phyloP scores from a whole-genome alignment of 2,888 invertebrate genomes.

The Hydrotaea cyrtoneurina region DNA sequence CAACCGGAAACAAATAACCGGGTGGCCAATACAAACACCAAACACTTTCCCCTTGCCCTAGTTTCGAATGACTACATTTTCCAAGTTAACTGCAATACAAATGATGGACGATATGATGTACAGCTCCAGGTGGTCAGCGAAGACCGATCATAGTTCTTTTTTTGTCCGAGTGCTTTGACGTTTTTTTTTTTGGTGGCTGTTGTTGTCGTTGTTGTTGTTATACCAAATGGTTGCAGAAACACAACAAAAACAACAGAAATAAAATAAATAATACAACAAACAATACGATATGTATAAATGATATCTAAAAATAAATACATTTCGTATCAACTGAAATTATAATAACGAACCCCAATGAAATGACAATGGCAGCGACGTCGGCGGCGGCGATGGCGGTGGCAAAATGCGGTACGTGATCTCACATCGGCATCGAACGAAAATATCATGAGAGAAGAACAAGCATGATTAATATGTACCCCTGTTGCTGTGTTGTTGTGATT shows the following conservation, averaged over 20 bases:
- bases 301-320: slow-evolving; percentile 56
- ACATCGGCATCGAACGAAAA: slow-evolving; percentile 34
- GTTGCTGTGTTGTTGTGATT: slow-evolving; percentile 19
- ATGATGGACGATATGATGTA: neutral
- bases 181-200: neutral
- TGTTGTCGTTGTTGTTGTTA: neutral
- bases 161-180: neutral
- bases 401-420: slow-evolving; percentile 41
- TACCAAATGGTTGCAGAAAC: neutral
- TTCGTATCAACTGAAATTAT: slow-evolving; percentile 45
- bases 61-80: no score
- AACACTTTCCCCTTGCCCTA: no score
- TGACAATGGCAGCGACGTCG: slow-evolving; percentile 19
- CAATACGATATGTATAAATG: slow-evolving; percentile 13
- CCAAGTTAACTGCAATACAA: neutral
- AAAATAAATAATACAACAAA: neutral
- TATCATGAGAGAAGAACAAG: slow-evolving; percentile 9
- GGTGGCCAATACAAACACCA: no score
- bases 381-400: neutral
- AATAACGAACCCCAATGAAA: slow-evolving; percentile 41
- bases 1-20: no score
- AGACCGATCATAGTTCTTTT: neutral
- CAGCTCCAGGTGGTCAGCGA: slow-evolving; percentile 29
- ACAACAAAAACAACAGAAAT: neutral
- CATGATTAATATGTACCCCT: slow-evolving; percentile 18